Percentiles rank a stretch among this genome's conserved stretches.
Conservation (phyloP, 2,113 vertebrate species). For the Alethe diademata region DNA sequence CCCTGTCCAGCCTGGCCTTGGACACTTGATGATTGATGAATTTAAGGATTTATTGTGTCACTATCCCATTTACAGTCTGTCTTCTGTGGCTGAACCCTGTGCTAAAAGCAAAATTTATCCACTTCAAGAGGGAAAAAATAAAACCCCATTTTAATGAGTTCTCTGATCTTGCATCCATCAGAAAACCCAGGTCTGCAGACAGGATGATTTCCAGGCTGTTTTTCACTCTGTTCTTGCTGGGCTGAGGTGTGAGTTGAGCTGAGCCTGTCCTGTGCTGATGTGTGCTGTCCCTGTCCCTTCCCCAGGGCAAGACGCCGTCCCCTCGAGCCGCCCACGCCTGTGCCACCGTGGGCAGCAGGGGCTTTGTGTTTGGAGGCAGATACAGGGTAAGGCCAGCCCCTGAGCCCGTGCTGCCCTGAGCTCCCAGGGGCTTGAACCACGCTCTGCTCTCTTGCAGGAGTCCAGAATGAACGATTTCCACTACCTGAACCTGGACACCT, state of each 20-base stretch:
- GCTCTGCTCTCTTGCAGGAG: constrained; percentile 74
- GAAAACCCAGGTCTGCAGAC: background rate
- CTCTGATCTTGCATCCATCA: background rate
- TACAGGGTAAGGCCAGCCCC: constrained; percentile 79
- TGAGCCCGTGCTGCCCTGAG: background rate
- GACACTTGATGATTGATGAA: background rate
- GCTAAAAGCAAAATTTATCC: background rate
- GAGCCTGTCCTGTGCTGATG: background rate
- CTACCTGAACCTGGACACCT: constrained; percentile 90
- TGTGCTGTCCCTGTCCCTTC: background rate
- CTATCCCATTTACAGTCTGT: background rate
- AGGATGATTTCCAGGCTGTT: background rate
- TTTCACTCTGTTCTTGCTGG: background rate
- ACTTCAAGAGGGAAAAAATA: background rate
- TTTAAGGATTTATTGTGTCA: background rate
- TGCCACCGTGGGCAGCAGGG: constrained; percentile 87
- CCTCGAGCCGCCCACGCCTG: constrained; percentile 95
- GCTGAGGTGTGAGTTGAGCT: background rate
- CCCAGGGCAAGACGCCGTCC: constrained; percentile 87
- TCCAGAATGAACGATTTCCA: constrained; percentile 92
- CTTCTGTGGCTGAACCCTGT: background rate
- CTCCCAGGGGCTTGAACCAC: accelerated
- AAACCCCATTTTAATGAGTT: background rate
- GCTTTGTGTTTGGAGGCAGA: constrained; percentile 93
- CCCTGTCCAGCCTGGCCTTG: background rate